phyloP scores from a whole-genome alignment of 2,797 vertebrate genomes.

The Cirrhinus mrigala region DNA sequence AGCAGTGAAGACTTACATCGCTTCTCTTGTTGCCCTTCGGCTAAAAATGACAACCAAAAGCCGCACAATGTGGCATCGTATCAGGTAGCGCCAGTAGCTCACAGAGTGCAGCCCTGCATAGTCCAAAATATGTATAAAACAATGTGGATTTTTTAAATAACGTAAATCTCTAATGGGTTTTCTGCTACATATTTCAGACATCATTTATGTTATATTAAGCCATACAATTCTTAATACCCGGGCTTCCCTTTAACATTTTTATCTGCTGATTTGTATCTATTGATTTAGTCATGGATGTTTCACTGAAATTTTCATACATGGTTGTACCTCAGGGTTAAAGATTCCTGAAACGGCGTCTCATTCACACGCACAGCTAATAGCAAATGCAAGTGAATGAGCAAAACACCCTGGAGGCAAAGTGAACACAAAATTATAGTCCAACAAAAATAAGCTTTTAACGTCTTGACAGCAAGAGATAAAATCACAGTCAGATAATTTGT shows the following conservation, averaged over 20 bases:
- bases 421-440: background rate
- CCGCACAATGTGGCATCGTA: too few relatives aligned
- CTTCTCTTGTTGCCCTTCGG: too few relatives aligned
- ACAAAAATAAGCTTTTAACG: constrained; percentile 34
- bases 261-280: background rate
- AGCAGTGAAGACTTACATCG: too few relatives aligned
- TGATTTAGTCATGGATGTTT: background rate
- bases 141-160: too few relatives aligned
- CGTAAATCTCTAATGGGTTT: too few relatives aligned
- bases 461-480: constrained; percentile 8
- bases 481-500: constrained; percentile 7
- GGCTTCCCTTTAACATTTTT: background rate
- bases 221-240: too few relatives aligned
- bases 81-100: too few relatives aligned
- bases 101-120: too few relatives aligned
- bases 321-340: background rate
- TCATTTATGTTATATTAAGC: too few relatives aligned
- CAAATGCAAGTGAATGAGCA: background rate
- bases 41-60: too few relatives aligned
- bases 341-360: background rate
- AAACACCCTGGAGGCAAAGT: constrained; percentile 35
- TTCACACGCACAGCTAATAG: background rate
- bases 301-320: background rate
- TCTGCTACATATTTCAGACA: too few relatives aligned
- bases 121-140: too few relatives aligned